Conservation (phyloP, 1,140 invertebrate genomes). For the Rhynchophorus ferrugineus region DNA sequence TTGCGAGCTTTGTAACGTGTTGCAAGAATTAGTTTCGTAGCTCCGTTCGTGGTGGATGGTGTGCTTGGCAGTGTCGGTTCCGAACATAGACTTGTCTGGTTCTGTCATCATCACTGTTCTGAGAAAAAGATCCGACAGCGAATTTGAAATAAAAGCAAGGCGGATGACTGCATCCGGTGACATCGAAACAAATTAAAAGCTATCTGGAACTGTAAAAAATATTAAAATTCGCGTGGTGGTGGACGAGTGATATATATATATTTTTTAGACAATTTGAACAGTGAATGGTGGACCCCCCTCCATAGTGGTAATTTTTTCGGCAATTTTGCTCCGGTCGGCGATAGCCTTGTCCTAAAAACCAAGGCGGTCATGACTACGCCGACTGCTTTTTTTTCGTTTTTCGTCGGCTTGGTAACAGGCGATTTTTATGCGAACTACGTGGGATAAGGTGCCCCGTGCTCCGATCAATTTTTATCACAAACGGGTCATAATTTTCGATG, state of each 20-base stretch:
- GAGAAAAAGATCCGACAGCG: background rate
- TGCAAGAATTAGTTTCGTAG: conserved; percentile 6
- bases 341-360: conserved; percentile 20
- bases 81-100: no score
- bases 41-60: conserved; percentile 2
- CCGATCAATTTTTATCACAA: conserved; percentile 15
- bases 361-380: conserved; percentile 20
- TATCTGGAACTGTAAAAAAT: no score
- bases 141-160: no score
- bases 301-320: conserved; percentile 3
- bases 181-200: no score
- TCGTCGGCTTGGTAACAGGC: conserved; percentile 18
- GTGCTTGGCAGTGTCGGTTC: background rate
- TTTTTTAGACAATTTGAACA: no score
- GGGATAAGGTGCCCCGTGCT: conserved; percentile 15
- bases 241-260: no score
- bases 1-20: conserved; percentile 2
- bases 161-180: no score
- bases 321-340: conserved; percentile 7
- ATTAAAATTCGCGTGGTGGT: no score
- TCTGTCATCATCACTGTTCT: no score
- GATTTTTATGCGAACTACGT: conserved; percentile 11
- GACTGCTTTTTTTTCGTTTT: conserved; percentile 15
- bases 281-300: conserved; percentile 2
- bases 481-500: conserved; percentile 5